Percentiles rank a stretch among this genome's conserved stretches.
These are phyloP conservation scores for Ptychadena robeensis DNA, from an alignment of 2,797 vertebrate genomes.

Conservation along the genomic window DNA sequence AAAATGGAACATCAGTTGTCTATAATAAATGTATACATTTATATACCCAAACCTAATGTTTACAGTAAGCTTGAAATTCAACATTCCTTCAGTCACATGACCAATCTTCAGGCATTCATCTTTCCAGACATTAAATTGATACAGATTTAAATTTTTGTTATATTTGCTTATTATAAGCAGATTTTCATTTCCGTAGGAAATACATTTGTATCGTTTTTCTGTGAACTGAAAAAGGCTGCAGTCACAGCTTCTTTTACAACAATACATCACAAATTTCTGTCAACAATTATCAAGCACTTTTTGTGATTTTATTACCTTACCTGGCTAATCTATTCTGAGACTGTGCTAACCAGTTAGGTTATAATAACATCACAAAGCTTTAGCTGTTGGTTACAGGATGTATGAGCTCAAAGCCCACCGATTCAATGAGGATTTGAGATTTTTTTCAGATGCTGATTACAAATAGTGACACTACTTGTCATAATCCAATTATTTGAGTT, in stretches of 20 bases:
- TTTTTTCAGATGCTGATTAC: not conserved
- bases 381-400: not conserved
- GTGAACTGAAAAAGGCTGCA: not conserved
- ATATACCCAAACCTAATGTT: too few relatives aligned
- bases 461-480: not conserved
- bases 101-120: too few relatives aligned
- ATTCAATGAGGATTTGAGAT: not conserved
- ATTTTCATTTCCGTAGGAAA: conserved; percentile 27
- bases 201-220: not conserved
- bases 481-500: not conserved
- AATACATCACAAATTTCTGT: not conserved
- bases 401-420: not conserved
- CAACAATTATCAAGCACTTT: not conserved
- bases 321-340: not conserved
- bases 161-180: conserved; percentile 40
- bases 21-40: too few relatives aligned
- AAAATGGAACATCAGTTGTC: too few relatives aligned
- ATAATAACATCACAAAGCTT: not conserved
- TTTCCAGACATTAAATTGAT: too few relatives aligned
- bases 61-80: too few relatives aligned
- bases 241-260: not conserved
- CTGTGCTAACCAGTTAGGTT: too few relatives aligned
- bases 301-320: not conserved
- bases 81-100: too few relatives aligned
- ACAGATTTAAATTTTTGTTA: too few relatives aligned